Base-by-base conservation (phyloP, 53 echinoderm and acorn worm species). In the Crossaster papposus region DNA sequence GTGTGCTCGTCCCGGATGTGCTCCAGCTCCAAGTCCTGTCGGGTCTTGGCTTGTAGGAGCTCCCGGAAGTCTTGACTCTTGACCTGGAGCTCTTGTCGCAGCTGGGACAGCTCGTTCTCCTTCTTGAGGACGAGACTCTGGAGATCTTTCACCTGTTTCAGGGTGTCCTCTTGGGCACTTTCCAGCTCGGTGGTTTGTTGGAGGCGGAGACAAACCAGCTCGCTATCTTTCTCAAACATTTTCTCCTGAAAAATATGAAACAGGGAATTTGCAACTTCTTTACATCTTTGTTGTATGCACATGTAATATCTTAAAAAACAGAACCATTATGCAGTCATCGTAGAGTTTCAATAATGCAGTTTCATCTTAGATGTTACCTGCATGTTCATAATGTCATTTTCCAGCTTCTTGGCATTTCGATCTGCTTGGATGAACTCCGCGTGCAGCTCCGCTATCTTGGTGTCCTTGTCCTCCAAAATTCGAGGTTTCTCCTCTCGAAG, bases 11-110 rank as follows among this genome's bases (percentile, higher is more conserved):
- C 91, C 44, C 85, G 79, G 17, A 91, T 89, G 89, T 94, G 96
- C 35, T 96, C 94, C 24, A 96, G 91, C 72, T 96, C 96, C 51
- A 96, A 81, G 82, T 96, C 96, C 64, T 93, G 92, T 78, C 90
- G 87, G 37, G 92, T 96, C 88, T 96, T 96, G 77, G 89, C 91
- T 80, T 93, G 93, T 17, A 91, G 89, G 30, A 91, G 73, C 85
- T 96, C 93, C 44, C 94, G 79, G 58, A 89, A 81, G 64, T 94
- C 94, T 13, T 91, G 87, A 31, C 93, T 92, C 55, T 88, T 94
- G 65, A 53, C 78, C 81, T 89, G 83, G 29, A 94, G 82, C 71
- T 94, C 94, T 83, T 94, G 93, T 13, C 91, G 90, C 68, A 96
- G 87, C 79, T 90, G 88, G 2, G 88, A 79, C 65, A 90, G 83